Conservation (phyloP, 1,140 invertebrate species). For the Zaprionus taronus region DNA sequence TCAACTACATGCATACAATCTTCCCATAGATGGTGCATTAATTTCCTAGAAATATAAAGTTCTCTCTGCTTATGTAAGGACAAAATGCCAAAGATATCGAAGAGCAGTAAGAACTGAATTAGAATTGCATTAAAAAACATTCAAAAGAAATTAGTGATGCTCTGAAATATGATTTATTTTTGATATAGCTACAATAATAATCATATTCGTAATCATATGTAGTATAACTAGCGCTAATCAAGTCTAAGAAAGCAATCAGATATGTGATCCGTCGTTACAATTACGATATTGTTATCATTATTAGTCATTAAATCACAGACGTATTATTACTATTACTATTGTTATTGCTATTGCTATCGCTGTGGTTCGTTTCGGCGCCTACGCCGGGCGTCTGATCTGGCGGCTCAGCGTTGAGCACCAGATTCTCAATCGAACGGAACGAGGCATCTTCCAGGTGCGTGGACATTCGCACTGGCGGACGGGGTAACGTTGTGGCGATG, state of each 20-base stretch:
- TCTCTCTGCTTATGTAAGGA: no score
- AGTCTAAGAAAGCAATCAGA: conserved; percentile 79
- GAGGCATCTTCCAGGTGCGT: conserved; percentile 70
- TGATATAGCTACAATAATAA: conserved; percentile 71
- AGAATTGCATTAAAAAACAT: no score
- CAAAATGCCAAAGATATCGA: no score
- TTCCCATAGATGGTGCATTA: no score
- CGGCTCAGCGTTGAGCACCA: conserved; percentile 86
- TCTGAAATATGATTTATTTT: conserved; percentile 3
- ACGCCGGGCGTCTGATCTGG: conserved; percentile 84
- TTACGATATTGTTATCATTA: conserved; percentile 53
- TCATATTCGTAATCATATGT: conserved; percentile 42
- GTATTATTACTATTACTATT: conserved; percentile 67
- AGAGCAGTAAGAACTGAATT: no score
- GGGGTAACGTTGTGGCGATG: conserved; percentile 55
- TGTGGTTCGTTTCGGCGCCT: conserved; percentile 7
- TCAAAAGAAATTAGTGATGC: neutral
- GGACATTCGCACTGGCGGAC: conserved; percentile 66
- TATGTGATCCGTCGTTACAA: conserved; percentile 69
- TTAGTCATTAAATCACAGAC: conserved; percentile 84
- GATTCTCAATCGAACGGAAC: conserved; percentile 85
- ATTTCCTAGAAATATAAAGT: no score
- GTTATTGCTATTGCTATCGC: conserved; percentile 34
- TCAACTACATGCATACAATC: no score
- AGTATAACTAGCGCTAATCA: conserved; percentile 74